These are phyloP conservation scores for Leucoptera coffeella DNA, from an alignment of 2,888 invertebrate genomes.

Conservation along the genomic window DNA sequence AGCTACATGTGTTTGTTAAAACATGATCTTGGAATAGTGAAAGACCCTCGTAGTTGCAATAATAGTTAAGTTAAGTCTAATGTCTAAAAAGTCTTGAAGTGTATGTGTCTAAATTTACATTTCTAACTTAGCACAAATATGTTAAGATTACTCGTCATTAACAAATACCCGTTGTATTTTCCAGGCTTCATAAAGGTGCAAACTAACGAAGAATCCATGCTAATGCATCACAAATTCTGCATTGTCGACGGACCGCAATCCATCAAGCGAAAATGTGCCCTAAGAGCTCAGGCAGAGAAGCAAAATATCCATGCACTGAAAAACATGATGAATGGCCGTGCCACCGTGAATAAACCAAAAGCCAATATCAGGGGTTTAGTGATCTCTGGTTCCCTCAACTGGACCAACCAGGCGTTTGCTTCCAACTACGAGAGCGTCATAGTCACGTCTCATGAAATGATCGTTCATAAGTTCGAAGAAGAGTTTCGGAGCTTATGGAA, in stretches of 20 bases:
- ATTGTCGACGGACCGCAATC: constrained; percentile 57
- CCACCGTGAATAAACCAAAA: too few species aligned
- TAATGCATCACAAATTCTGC: constrained; percentile 81
- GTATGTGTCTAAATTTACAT: too few species aligned
- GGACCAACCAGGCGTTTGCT: constrained; percentile 66
- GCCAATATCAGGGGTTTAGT: constrained; percentile 45
- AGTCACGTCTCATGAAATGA: constrained; percentile 50
- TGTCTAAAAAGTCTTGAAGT: too few species aligned
- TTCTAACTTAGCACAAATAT: too few species aligned
- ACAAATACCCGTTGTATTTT: constrained; percentile 18
- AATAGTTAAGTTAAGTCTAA: too few species aligned
- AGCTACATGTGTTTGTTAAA: too few species aligned
- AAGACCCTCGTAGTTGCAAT: too few species aligned
- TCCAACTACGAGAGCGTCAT: constrained; percentile 68
- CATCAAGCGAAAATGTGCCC: constrained; percentile 23
- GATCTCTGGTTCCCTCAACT: constrained; percentile 69
- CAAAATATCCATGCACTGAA: constrained; percentile 28
- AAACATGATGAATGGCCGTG: constrained; percentile 30
- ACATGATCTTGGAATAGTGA: too few species aligned
- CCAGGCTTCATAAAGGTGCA: constrained; percentile 44
- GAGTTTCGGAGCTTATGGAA: constrained; percentile 62
- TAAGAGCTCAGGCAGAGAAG: constrained; percentile 34
- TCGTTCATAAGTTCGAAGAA: constrained; percentile 48
- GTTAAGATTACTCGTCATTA: constrained; percentile 27
- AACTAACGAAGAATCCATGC: constrained; percentile 37